Evolutionary conservation across 2,888 invertebrate species (phyloP).

Genomic region (Zaprionus bogoriensis): DNA sequence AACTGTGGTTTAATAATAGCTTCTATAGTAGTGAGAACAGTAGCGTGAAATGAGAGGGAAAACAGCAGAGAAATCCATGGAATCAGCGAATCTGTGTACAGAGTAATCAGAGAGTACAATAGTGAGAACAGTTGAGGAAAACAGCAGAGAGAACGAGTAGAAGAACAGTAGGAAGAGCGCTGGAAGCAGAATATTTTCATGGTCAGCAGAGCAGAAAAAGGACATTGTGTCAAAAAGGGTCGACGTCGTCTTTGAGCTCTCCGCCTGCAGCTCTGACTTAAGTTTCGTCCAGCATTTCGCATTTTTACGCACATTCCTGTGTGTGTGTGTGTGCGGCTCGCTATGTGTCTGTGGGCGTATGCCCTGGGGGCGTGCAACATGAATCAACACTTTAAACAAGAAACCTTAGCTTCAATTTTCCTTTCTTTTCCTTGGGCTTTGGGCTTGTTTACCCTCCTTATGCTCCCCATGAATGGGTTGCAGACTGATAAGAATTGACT

Average conservation of each 20-base stretch:
- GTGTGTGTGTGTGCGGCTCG: too few species aligned
- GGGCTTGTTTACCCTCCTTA: not conserved
- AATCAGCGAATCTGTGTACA: too few species aligned
- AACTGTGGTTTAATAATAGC: too few species aligned
- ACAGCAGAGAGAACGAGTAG: too few species aligned
- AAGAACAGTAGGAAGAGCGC: not conserved
- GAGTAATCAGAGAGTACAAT: too few species aligned
- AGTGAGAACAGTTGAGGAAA: too few species aligned
- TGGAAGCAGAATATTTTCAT: slow-evolving; percentile 58
- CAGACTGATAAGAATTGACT: slow-evolving; percentile 41
- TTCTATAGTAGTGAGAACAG: too few species aligned
- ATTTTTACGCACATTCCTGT: slow-evolving; percentile 18
- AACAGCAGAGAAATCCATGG: too few species aligned
- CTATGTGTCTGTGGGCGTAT: too few species aligned
- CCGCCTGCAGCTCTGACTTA: slow-evolving; percentile 15
- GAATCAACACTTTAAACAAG: slow-evolving; percentile 38
- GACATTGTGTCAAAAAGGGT: slow-evolving; percentile 25
- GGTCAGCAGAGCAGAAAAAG: slow-evolving; percentile 71
- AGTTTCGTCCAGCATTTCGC: slow-evolving; percentile 8
- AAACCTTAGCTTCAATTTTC: not conserved
- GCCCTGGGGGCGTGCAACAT: slow-evolving; percentile 17
- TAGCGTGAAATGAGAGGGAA: too few species aligned
- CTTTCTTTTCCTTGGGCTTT: not conserved
- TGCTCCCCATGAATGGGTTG: not conserved
- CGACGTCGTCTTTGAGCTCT: not conserved